phyloP scores from a whole-genome alignment of 1,140 invertebrate species.

The Trichomalopsis sarcophagae region DNA sequence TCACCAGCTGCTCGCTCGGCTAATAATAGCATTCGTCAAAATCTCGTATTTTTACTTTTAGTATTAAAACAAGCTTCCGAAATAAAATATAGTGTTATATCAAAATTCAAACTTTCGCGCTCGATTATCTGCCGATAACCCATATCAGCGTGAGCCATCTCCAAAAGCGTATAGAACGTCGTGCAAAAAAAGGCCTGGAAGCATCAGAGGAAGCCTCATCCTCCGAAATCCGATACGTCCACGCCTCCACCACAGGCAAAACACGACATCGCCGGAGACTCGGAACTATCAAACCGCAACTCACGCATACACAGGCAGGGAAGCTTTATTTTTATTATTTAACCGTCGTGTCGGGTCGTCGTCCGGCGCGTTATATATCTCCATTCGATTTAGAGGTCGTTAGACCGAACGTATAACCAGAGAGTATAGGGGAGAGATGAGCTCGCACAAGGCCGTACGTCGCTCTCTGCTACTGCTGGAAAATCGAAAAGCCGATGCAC shows the following conservation, averaged over 20 bases:
- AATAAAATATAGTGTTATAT: no score
- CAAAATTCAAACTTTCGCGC: no score
- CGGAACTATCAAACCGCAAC: neutral
- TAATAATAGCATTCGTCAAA: no score
- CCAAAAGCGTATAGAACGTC: neutral
- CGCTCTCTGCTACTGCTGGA: neutral
- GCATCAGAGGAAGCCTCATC: no score
- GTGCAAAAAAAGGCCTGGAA: neutral
- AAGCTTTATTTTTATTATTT: constrained; percentile 50
- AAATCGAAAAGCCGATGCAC: constrained; percentile 20
- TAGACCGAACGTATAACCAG: constrained; percentile 46
- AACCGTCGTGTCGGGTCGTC: constrained; percentile 44
- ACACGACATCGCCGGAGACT: neutral
- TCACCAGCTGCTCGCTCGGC: no score
- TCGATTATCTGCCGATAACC: no score
- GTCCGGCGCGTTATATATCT: constrained; percentile 40
- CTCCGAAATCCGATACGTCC: neutral
- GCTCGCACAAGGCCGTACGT: neutral
- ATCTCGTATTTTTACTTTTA: neutral
- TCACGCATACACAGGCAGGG: neutral
- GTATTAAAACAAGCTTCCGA: no score
- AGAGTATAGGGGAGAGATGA: constrained; percentile 33
- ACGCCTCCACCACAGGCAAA: neutral
- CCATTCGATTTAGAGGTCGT: constrained; percentile 56
- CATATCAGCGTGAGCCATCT: no score